A percentile compares a stretch with the other conserved stretches of the same genome.
These are phyloP conservation scores for Neolamprologus multifasciatus DNA, from an alignment of 2,797 vertebrate genomes.

Conservation along the genomic window DNA sequence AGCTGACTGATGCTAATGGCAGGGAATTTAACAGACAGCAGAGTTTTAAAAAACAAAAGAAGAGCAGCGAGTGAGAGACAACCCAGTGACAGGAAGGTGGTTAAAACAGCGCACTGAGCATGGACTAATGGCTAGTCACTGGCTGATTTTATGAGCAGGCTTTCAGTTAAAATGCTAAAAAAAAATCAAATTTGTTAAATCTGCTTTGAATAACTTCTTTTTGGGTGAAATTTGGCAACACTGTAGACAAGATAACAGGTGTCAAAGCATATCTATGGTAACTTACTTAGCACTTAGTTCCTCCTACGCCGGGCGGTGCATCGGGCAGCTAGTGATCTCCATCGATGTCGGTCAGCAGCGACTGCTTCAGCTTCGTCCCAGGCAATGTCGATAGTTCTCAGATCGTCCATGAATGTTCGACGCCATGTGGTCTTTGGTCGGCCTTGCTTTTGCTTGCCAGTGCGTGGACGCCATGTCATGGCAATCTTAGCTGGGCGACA, in stretches of 20 bases:
- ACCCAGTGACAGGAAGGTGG: not conserved
- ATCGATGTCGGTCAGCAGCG: too few species aligned
- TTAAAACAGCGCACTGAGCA: not conserved
- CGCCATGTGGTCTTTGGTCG: too few species aligned
- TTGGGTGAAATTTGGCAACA: not conserved
- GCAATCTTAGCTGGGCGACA: too few species aligned
- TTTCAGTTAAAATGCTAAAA: not conserved
- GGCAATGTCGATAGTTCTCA: too few species aligned
- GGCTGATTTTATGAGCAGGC: not conserved
- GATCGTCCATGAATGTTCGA: too few species aligned
- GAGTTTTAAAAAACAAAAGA: slow-evolving; percentile 30
- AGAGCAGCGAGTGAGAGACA: not conserved
- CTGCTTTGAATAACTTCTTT: not conserved
- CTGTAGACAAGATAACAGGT: not conserved
- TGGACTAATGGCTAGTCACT: not conserved
- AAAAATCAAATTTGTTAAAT: not conserved
- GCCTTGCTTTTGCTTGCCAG: too few species aligned
- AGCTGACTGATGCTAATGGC: slow-evolving; percentile 17
- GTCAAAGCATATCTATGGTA: not conserved
- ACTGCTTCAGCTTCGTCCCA: too few species aligned
- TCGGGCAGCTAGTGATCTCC: too few species aligned
- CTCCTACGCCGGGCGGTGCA: too few species aligned
- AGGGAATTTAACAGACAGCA: slow-evolving; percentile 6
- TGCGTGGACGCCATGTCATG: accelerated
- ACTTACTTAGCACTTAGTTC: not conserved